Percentiles rank a stretch among this genome's conserved stretches.
Evolutionary conservation across 1,140 invertebrate species (phyloP).

Genomic region (Physella acuta): DNA sequence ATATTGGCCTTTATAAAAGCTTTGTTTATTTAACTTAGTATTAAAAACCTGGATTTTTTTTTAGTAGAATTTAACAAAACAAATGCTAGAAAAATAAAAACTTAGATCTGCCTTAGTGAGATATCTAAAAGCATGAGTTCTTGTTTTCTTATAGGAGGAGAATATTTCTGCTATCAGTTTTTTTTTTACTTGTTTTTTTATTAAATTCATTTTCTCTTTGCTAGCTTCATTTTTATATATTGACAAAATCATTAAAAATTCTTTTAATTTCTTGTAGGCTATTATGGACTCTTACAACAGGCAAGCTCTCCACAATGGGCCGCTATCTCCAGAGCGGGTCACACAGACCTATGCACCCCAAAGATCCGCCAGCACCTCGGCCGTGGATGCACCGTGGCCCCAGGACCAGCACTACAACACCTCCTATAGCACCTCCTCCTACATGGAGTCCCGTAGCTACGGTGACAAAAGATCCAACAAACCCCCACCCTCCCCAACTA

Average conservation of each 20-base stretch:
- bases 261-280: conserved; percentile 17
- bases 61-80: too few relatives aligned
- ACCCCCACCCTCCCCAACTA: conserved; percentile 45
- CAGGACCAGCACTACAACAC: conserved; percentile 24
- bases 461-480: conserved; percentile 41
- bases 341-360: conserved; percentile 31
- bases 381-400: conserved; percentile 21
- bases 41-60: too few relatives aligned
- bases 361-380: conserved; percentile 8
- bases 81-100: neutral
- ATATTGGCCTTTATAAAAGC: too few relatives aligned
- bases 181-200: neutral
- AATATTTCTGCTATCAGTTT: neutral
- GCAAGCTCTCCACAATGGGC: conserved; percentile 41
- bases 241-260: neutral
- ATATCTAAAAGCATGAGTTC: neutral
- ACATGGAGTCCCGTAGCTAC: conserved; percentile 27
- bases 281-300: conserved; percentile 39
- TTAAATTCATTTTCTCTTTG: neutral
- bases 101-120: neutral
- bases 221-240: neutral
- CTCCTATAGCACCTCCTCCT: conserved; percentile 29
- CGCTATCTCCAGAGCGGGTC: conserved; percentile 30
- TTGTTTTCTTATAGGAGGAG: neutral
- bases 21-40: too few relatives aligned